Base-by-base conservation (phyloP, 1,140 invertebrate species). In the Lycorma delicatula region DNA sequence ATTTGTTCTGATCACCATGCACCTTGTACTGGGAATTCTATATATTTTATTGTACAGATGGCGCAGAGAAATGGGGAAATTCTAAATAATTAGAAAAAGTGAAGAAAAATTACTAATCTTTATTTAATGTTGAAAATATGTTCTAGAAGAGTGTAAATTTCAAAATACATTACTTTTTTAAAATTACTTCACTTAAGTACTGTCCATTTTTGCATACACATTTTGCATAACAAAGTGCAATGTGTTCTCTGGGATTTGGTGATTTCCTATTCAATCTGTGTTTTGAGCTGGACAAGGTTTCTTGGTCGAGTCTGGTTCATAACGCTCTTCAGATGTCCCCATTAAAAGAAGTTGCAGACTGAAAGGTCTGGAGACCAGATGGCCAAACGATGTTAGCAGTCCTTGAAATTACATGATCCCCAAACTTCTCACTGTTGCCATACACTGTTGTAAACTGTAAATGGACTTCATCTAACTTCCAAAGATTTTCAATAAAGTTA, bases 1-100 rank as follows among this genome's bases (percentile, higher is more conserved):
- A n/a, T n/a, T n/a, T n/a, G n/a, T n/a, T n/a, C n/a, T n/a, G n/a
- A n/a, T n/a, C n/a, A n/a, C n/a, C n/a, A n/a, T n/a, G n/a, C n/a
- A n/a, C n/a, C n/a, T n/a, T n/a, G n/a, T n/a, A n/a, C n/a, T n/a
- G n/a, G n/a, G n/a, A n/a, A n/a, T n/a, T n/a, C n/a, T n/a, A n/a
- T n/a, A n/a, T n/a, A n/a, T n/a, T n/a, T n/a, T n/a, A 25, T 56
- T 29, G 59, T 60, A 16, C 11, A 41, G 20, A 36, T 38, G 36
- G 12, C 36, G 12, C 36, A 38, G 36, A 38, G 36, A 38, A 38
- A 38, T 13, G 3, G 13, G 12, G 18, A 38, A 3, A 38, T 38
- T 38, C 18, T 3, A 38, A 38, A 38, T 38, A 38, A 38, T 38
- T 38, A 38, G 36, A 13, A 38, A 38, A 38, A 38, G 18, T 38